A percentile compares a stretch with the other conserved stretches of the same genome.
These are phyloP conservation scores for Pangasianodon gigas DNA, from an alignment of 2,113 vertebrate species.

Conservation along the genomic window DNA sequence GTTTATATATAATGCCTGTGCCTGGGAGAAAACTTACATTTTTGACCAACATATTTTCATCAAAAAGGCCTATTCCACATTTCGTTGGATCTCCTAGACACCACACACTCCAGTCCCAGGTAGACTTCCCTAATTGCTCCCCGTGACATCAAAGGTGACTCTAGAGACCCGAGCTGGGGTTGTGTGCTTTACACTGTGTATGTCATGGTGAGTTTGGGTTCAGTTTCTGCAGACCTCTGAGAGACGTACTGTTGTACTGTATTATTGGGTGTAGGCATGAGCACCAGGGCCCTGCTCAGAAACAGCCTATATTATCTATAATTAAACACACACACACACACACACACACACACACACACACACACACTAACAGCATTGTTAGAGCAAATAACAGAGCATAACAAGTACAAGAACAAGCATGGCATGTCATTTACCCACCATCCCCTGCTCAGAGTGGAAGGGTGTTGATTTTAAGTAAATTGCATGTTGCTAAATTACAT, in stretches of 20 bases:
- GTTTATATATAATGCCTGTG: not conserved
- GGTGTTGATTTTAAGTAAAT: not conserved
- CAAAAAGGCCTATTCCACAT: not conserved
- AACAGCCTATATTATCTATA: slow-evolving; percentile 36
- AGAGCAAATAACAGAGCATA: slow-evolving; percentile 49
- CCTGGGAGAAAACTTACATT: not conserved
- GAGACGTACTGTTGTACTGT: not conserved
- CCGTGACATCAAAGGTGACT: not conserved
- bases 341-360: not conserved
- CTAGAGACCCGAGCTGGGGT: not conserved
- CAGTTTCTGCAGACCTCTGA: not conserved
- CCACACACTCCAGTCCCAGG: not conserved
- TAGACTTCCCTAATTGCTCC: not conserved
- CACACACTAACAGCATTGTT: slow-evolving; percentile 8
- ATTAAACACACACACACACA: slow-evolving; percentile 31
- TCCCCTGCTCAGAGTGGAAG: slow-evolving; percentile 8
- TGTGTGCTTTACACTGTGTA: not conserved
- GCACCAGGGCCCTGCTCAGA: slow-evolving; percentile 28
- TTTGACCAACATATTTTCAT: not conserved
- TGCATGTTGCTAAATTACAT: slow-evolving; percentile 11
- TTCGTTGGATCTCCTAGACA: not conserved
- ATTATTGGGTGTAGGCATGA: slow-evolving; percentile 23
- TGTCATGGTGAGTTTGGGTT: not conserved
- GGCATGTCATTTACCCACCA: slow-evolving; percentile 26
- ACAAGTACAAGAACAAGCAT: slow-evolving; percentile 37